A percentile compares a stretch with the other conserved stretches of the same genome.
Conservation (phyloP, 2,888 invertebrate genomes). For the Pocota personata region DNA sequence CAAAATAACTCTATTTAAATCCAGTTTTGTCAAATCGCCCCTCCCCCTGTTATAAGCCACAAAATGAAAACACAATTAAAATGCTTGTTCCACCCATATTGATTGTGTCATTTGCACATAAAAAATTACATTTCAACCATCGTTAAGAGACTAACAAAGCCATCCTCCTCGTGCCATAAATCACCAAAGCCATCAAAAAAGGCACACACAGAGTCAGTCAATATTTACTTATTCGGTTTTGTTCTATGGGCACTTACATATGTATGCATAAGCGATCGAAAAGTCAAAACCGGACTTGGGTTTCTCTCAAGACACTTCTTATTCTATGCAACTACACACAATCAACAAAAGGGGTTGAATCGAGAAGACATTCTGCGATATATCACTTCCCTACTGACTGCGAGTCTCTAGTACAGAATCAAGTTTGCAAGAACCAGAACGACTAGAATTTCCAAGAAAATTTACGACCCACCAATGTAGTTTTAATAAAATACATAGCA, state of each 20-base stretch:
- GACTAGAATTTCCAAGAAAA: constrained; percentile 55
- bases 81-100: constrained; percentile 49
- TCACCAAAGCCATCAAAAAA: background rate
- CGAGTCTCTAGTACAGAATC: constrained; percentile 14
- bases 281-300: constrained; percentile 55
- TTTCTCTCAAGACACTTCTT: constrained; percentile 16
- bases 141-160: background rate
- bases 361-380: constrained; percentile 2
- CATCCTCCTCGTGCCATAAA: no score
- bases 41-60: background rate
- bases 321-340: background rate
- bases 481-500: constrained; percentile 66
- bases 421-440: constrained; percentile 45
- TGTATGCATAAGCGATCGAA: background rate
- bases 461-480: constrained; percentile 53
- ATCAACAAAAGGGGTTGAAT: constrained; percentile 46
- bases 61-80: constrained; percentile 17
- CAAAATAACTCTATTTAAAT: constrained; percentile 55
- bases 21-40: constrained; percentile 25
- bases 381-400: constrained; percentile 1
- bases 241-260: background rate
- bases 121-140: background rate
- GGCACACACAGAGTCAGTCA: background rate
- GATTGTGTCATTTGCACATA: constrained; percentile 5
- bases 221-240: background rate